phyloP scores from a whole-genome alignment of 2,888 invertebrate species.

The Epinotia bilunana region DNA sequence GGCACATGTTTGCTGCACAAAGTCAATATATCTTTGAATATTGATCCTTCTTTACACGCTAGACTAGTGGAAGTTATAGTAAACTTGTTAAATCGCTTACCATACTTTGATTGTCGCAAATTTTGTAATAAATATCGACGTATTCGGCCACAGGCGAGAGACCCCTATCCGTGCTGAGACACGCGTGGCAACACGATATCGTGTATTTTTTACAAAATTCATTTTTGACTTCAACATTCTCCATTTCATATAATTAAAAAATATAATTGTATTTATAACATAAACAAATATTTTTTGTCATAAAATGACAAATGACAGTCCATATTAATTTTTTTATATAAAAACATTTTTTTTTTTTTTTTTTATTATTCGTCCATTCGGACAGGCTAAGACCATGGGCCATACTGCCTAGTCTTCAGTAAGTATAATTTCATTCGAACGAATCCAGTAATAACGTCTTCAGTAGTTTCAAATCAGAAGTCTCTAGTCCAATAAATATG shows the following conservation, averaged over 20 bases:
- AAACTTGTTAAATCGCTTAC: constrained; percentile 11
- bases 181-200: constrained; percentile 29
- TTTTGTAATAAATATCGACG: constrained; percentile 39
- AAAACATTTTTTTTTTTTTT: no score
- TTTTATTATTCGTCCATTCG: no score
- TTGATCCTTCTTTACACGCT: background rate
- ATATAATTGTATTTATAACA: background rate
- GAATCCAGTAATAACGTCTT: no score
- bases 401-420: no score
- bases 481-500: no score
- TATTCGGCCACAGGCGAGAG: constrained; percentile 24
- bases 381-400: no score
- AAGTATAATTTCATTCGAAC: no score
- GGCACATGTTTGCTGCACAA: background rate
- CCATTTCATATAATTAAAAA: constrained; percentile 35
- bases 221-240: constrained; percentile 23
- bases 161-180: constrained; percentile 34
- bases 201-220: constrained; percentile 10
- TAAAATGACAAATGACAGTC: no score
- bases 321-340: no score
- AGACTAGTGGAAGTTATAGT: background rate
- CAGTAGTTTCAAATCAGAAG: no score
- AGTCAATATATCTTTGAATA: background rate
- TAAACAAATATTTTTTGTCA: constrained; percentile 1
- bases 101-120: constrained; percentile 24